Evolutionary conservation across 2,888 invertebrate species (phyloP).

Genomic region (Aphidoletes aphidimyza): DNA sequence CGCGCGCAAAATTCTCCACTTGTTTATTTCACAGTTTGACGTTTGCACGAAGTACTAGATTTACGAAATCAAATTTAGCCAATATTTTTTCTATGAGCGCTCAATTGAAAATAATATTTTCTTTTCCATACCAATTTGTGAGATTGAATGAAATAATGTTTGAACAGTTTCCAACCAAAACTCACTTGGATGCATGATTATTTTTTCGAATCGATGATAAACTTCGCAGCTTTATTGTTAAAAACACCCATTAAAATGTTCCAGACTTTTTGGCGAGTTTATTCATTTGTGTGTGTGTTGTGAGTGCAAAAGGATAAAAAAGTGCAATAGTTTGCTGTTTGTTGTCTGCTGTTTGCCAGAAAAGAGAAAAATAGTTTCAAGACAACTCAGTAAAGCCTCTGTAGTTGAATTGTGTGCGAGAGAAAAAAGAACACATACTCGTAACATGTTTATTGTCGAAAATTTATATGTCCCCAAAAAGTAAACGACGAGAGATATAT

Average conservation of each 20-base stretch:
- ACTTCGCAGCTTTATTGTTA: conserved; percentile 6
- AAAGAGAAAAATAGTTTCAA: conserved; percentile 1
- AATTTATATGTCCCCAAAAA: conserved; percentile 41
- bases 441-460: conserved; percentile 37
- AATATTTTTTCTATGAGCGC: background rate
- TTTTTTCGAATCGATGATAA: background rate
- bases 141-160: background rate
- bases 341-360: too few species aligned
- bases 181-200: background rate
- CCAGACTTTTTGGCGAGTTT: conserved; percentile 35
- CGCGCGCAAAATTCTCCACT: background rate
- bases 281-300: background rate
- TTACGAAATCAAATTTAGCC: background rate
- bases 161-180: background rate
- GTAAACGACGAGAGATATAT: background rate
- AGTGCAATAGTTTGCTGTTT: conserved; percentile 19
- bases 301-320: background rate
- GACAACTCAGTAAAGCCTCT: conserved; percentile 8
- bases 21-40: background rate
- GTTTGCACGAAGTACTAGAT: background rate
- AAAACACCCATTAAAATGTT: conserved; percentile 39
- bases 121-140: background rate
- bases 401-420: background rate
- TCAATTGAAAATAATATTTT: background rate
- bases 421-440: background rate